A percentile compares a stretch with the other conserved stretches of the same genome.
These are phyloP conservation scores for Coptodon rendalli DNA, from an alignment of 2,113 vertebrate genomes.

Conservation along the genomic window DNA sequence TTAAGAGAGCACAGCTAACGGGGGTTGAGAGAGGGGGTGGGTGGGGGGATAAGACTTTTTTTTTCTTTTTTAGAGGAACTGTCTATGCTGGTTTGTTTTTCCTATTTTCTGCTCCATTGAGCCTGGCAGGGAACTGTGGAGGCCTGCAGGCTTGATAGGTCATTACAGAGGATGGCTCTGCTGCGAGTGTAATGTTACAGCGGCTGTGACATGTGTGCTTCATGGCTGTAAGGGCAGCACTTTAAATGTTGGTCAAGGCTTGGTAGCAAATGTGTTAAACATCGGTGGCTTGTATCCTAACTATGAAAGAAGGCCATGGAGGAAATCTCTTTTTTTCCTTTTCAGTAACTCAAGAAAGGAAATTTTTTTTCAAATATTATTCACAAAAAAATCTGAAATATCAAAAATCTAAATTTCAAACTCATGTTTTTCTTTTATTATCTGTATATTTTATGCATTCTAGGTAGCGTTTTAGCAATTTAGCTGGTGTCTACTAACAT, in stretches of 20 bases:
- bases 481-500: not conserved
- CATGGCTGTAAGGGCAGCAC: not conserved
- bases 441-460: not conserved
- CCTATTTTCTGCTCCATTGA: constrained; percentile 55
- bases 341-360: not conserved
- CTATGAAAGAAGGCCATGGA: not conserved
- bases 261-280: not conserved
- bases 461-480: not conserved
- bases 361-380: not conserved
- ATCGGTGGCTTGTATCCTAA: not conserved
- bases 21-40: not conserved
- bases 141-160: constrained; percentile 18
- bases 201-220: not conserved
- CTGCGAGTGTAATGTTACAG: constrained; percentile 4
- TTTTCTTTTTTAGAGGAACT: not conserved
- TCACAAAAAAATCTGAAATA: not conserved
- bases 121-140: constrained; percentile 13
- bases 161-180: constrained; percentile 28
- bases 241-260: constrained; percentile 4
- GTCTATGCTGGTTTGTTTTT: constrained; percentile 33
- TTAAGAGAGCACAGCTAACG: not conserved
- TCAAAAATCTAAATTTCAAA: not conserved
- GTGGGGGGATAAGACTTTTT: not conserved
- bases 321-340: not conserved
- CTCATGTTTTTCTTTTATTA: not conserved